These are phyloP conservation scores for Torymus tubicola DNA, from an alignment of 2,888 invertebrate genomes.

Conservation along the genomic window DNA sequence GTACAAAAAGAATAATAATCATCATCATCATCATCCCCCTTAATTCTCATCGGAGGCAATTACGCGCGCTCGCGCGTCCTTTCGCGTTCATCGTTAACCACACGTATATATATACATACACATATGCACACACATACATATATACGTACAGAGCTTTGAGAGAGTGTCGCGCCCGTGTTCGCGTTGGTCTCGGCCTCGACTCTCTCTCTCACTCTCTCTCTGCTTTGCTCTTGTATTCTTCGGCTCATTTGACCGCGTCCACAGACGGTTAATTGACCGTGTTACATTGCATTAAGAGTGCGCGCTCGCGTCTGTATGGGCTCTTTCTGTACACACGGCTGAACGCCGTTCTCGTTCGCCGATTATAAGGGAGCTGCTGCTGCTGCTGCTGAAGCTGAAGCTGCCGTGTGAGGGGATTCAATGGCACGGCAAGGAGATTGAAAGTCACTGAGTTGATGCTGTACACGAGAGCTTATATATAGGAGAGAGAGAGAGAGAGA, in stretches of 20 bases:
- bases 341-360: no score
- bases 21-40: neutral
- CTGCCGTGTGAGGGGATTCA: no score
- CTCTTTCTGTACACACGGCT: constrained; percentile 4
- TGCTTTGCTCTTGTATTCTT: constrained; percentile 35
- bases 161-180: neutral
- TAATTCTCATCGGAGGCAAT: constrained; percentile 44
- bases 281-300: constrained; percentile 61
- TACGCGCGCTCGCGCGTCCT: constrained; percentile 21
- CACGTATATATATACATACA: no score
- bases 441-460: no score
- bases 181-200: neutral
- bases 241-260: constrained; percentile 49
- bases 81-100: constrained; percentile 36
- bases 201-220: neutral
- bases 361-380: no score
- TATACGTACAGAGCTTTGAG: no score
- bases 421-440: no score
- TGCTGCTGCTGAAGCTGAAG: no score
- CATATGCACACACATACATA: no score
- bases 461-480: no score
- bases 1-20: neutral
- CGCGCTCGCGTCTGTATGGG: neutral
- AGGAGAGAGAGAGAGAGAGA: no score
- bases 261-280: constrained; percentile 61